These are phyloP conservation scores for Melanotaenia parkinsoni DNA, from an alignment of 2,797 vertebrate genomes.

Conservation along the genomic window DNA sequence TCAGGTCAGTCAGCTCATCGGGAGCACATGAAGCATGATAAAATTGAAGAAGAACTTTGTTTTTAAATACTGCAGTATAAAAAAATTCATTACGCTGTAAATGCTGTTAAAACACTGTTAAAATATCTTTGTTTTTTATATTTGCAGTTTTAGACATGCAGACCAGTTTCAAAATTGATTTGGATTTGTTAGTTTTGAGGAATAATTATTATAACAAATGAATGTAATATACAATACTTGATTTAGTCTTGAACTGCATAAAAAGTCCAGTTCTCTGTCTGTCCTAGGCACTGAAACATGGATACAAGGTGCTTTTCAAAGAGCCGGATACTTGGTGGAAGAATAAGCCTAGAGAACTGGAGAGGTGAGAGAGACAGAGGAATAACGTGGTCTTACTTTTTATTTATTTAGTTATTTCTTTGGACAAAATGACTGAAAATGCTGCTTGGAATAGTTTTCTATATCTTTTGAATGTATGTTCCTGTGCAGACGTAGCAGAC, in stretches of 20 bases:
- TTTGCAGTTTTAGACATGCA: conserved; percentile 8
- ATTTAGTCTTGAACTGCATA: conserved; percentile 6
- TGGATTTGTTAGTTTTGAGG: not conserved
- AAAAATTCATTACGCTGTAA: not conserved
- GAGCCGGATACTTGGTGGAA: conserved; percentile 99
- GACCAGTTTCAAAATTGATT: not conserved
- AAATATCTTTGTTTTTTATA: not conserved
- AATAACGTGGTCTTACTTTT: conserved; percentile 1
- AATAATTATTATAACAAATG: not conserved
- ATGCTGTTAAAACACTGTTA: not conserved
- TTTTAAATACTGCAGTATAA: not conserved
- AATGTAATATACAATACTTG: not conserved
- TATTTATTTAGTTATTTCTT: accelerated
- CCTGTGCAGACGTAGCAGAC: conserved; percentile 87
- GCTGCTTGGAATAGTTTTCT: not conserved
- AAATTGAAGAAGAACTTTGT: not conserved
- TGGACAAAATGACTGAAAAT: not conserved
- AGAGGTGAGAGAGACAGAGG: conserved; percentile 84
- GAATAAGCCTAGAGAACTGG: conserved; percentile 92
- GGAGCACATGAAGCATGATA: not conserved
- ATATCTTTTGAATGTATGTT: not conserved
- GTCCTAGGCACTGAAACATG: conserved; percentile 89
- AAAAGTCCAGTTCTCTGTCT: conserved; percentile 8
- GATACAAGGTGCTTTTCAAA: conserved; percentile 92
- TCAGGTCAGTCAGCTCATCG: conserved; percentile 86